Evolutionary conservation across 2,888 invertebrate species (phyloP).

Genomic region (Polyommatus icarus): DNA sequence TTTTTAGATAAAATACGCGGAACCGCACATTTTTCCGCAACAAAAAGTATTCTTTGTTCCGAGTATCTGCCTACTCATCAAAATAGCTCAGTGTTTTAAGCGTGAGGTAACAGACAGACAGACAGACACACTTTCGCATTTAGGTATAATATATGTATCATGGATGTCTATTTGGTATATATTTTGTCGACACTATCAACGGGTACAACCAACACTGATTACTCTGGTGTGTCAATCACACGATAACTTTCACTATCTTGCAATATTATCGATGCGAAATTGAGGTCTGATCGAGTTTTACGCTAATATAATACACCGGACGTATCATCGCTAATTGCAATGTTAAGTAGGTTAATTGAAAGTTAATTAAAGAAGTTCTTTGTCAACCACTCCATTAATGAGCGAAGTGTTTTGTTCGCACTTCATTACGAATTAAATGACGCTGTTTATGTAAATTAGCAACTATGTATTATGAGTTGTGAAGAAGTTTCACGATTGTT

Average conservation of each 20-base stretch:
- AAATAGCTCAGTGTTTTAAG: too few relatives aligned
- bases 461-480: not conserved
- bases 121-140: too few relatives aligned
- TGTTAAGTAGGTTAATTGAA: slow-evolving; percentile 1
- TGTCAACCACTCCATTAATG: not conserved
- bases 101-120: too few relatives aligned
- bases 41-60: too few relatives aligned
- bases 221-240: slow-evolving; percentile 22
- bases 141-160: too few relatives aligned
- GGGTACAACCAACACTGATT: not conserved
- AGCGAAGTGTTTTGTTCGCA: not conserved
- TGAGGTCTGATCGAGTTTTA: not conserved
- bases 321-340: slow-evolving; percentile 11
- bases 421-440: not conserved
- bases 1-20: too few relatives aligned
- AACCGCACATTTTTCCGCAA: too few relatives aligned
- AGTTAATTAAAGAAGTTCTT: not conserved
- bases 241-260: slow-evolving; percentile 25
- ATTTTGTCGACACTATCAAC: not conserved
- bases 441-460: not conserved
- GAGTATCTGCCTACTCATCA: too few relatives aligned
- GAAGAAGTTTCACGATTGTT: not conserved
- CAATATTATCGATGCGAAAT: slow-evolving; percentile 18
- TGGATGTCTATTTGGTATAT: not conserved
- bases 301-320: not conserved